These are phyloP conservation scores for Hirtodrosophila trivittata DNA, from an alignment of 2,888 invertebrate genomes.

Conservation along the genomic window DNA sequence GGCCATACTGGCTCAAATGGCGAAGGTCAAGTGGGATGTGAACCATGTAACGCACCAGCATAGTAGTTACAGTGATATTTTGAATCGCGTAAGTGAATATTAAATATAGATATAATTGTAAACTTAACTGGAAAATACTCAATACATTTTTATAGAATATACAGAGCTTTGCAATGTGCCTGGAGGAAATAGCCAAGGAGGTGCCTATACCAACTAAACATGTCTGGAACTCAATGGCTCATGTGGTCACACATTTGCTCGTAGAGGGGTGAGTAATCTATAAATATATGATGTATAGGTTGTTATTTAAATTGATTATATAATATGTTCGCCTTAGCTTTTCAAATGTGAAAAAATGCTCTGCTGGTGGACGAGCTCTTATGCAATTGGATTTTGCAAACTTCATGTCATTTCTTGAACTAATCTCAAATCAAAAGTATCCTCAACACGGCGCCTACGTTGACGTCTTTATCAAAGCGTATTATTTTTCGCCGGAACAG, in stretches of 20 bases:
- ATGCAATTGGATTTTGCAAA: slow-evolving; percentile 99
- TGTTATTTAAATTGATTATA: neutral
- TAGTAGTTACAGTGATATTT: slow-evolving; percentile 92
- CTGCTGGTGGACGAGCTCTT: slow-evolving; percentile 96
- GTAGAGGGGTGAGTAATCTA: slow-evolving; percentile 91
- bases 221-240: slow-evolving; percentile 95
- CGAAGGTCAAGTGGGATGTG: slow-evolving; percentile 96
- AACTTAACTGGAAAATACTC: too few relatives aligned
- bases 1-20: slow-evolving; percentile 92
- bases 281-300: too few relatives aligned
- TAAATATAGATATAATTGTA: too few relatives aligned
- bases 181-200: slow-evolving; percentile 89
- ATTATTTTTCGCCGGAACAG: slow-evolving; percentile 94
- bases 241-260: slow-evolving; percentile 92
- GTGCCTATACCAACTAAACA: slow-evolving; percentile 89
- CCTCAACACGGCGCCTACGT: slow-evolving; percentile 95
- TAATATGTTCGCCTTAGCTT: slow-evolving; percentile 84
- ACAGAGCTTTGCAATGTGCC: slow-evolving; percentile 90
- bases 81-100: slow-evolving; percentile 86
- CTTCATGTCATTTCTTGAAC: slow-evolving; percentile 94
- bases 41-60: slow-evolving; percentile 98
- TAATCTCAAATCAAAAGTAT: slow-evolving; percentile 92
- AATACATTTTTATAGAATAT: slow-evolving; percentile 74
- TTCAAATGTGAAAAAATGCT: slow-evolving; percentile 95
- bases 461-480: slow-evolving; percentile 97